A percentile compares a stretch with the other conserved stretches of the same genome.
Conservation (phyloP, 2,888 invertebrate species). For the Spialia ferax region DNA sequence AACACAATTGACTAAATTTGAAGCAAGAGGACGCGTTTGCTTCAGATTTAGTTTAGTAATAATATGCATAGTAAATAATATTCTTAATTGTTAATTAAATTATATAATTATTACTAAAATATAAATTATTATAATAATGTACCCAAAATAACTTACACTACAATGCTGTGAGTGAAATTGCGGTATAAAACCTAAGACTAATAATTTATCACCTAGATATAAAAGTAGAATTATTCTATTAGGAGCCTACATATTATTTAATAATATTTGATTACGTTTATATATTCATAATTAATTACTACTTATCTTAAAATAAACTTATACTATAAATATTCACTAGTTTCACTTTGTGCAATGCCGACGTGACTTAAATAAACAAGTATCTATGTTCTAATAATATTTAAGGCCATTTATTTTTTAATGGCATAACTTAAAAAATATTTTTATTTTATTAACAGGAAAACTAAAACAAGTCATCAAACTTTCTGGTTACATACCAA, state of each 20-base stretch:
- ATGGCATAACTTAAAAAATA: too few species aligned
- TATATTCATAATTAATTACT: slow-evolving; percentile 27
- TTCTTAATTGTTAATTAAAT: slow-evolving; percentile 15
- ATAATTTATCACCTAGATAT: slow-evolving; percentile 19
- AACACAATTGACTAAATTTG: slow-evolving; percentile 54
- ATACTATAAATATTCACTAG: slow-evolving; percentile 33
- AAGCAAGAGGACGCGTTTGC: slow-evolving; percentile 83
- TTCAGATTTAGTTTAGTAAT: slow-evolving; percentile 58
- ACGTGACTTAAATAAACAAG: slow-evolving; percentile 34
- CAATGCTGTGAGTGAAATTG: slow-evolving; percentile 68
- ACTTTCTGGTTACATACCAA: slow-evolving; percentile 63
- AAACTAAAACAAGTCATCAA: slow-evolving; percentile 48
- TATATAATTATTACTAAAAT: neutral
- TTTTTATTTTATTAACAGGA: neutral
- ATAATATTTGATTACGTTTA: slow-evolving; percentile 12
- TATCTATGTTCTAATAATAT: too few species aligned
- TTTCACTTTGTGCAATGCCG: slow-evolving; percentile 75
- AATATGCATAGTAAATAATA: slow-evolving; percentile 3
- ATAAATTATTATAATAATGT: neutral
- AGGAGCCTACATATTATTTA: slow-evolving; percentile 1
- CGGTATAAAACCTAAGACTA: slow-evolving; percentile 60
- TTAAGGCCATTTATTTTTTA: too few species aligned
- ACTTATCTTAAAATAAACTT: slow-evolving; percentile 37
- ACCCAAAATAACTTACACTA: slow-evolving; percentile 15
- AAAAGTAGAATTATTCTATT: too few species aligned